A percentile compares a stretch with the other conserved stretches of the same genome.
These are phyloP conservation scores for Catostylus mosaicus DNA, from an alignment of 30 jellyfish, hydroid and myxozoan species.

Conservation along the genomic window DNA sequence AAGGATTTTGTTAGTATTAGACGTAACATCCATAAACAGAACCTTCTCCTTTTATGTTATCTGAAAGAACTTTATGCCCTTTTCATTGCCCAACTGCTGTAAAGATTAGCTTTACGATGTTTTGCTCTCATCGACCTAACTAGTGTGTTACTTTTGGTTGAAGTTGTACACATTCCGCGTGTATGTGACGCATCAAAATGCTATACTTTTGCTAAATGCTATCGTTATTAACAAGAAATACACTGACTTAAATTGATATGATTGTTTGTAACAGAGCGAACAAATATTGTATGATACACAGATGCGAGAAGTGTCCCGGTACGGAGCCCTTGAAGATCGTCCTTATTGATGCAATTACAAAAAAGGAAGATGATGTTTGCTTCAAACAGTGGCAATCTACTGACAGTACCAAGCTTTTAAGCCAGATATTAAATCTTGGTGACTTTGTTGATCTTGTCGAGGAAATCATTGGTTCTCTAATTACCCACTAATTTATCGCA, in stretches of 20 bases:
- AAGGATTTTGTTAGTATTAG: conserved; percentile 37
- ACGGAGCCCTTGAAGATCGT: neutral
- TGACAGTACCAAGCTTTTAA: conserved; percentile 50
- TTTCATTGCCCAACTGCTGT: neutral
- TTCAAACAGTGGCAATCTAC: conserved; percentile 62
- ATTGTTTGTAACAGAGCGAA: neutral
- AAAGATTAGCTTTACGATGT: conserved; percentile 1
- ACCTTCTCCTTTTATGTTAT: conserved; percentile 34
- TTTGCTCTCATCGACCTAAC: conserved; percentile 40
- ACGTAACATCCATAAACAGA: conserved; percentile 29
- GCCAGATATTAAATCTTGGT: conserved; percentile 11
- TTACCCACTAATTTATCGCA: conserved; percentile 49
- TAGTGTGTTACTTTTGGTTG: conserved; percentile 18
- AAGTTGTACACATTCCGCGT: conserved; percentile 26
- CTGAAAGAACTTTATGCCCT: conserved; percentile 25
- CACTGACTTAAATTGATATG: conserved; percentile 3
- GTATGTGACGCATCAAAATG: conserved; percentile 33
- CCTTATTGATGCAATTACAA: neutral
- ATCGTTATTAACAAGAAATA: neutral
- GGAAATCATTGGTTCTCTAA: conserved; percentile 14
- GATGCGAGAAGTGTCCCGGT: conserved; percentile 25
- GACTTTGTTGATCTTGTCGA: conserved; percentile 28
- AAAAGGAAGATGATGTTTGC: conserved; percentile 24
- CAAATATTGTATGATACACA: conserved; percentile 18
- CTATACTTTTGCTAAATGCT: neutral